A percentile compares a stretch with the other conserved stretches of the same genome.
phyloP scores from a whole-genome alignment of 2,888 invertebrate genomes.

The Pandemis cinnamomeana region DNA sequence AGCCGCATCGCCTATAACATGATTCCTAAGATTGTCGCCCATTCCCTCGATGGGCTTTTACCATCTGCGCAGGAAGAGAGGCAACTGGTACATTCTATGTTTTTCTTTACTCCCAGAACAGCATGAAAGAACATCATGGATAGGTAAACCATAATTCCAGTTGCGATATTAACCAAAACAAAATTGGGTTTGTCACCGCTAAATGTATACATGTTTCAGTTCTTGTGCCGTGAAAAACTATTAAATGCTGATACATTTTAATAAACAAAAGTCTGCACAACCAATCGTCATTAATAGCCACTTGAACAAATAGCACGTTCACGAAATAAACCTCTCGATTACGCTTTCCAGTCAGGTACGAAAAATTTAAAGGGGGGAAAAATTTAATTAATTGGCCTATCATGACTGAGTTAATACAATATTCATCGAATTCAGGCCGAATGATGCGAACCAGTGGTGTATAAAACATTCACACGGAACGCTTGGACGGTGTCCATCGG shows the following conservation, averaged over 20 bases:
- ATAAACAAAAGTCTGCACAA: constrained; percentile 16
- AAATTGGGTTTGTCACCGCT: not conserved
- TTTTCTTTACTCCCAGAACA: too few species aligned
- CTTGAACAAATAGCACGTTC: constrained; percentile 28
- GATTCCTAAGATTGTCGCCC: too few species aligned
- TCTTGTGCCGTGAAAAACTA: not conserved
- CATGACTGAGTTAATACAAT: constrained; percentile 55
- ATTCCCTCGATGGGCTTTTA: too few species aligned
- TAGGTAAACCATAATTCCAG: not conserved
- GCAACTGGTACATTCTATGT: too few species aligned
- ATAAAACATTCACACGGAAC: constrained; percentile 55
- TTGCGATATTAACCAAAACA: not conserved
- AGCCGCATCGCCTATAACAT: too few species aligned
- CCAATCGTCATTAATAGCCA: constrained; percentile 22
- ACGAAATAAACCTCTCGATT: constrained; percentile 22
- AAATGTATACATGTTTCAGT: not conserved
- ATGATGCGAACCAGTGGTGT: constrained; percentile 57
- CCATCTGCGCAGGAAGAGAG: too few species aligned
- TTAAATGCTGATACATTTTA: constrained; percentile 1
- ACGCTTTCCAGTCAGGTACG: constrained; percentile 37
- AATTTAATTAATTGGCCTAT: constrained; percentile 41
- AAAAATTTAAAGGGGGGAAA: constrained; percentile 27
- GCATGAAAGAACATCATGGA: too few species aligned
- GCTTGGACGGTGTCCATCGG: constrained; percentile 46
- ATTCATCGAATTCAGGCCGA: constrained; percentile 56